These are phyloP conservation scores for Alectoris magna DNA, from an alignment of 2,797 vertebrate species.

Conservation along the genomic window DNA sequence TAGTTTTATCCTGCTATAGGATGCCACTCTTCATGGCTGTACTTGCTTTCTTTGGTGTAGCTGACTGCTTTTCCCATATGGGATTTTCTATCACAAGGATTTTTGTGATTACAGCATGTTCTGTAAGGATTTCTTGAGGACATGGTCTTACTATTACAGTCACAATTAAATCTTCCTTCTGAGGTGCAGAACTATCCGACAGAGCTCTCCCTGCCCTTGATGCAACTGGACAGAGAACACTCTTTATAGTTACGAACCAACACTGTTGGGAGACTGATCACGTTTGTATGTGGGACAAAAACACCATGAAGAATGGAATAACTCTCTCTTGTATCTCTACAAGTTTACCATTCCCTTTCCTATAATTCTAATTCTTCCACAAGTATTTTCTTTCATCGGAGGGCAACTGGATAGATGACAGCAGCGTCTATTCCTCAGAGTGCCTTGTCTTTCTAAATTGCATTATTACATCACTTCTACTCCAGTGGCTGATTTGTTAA, in stretches of 20 bases:
- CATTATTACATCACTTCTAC: fast-evolving
- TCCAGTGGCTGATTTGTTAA: not conserved
- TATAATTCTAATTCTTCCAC: not conserved
- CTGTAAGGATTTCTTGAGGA: not conserved
- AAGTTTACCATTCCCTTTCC: fast-evolving
- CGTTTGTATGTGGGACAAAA: not conserved
- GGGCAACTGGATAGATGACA: not conserved
- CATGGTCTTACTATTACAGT: not conserved
- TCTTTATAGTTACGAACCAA: not conserved
- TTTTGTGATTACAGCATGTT: not conserved
- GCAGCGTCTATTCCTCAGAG: not conserved
- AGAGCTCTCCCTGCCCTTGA: not conserved
- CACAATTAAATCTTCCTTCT: not conserved
- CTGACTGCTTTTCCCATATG: not conserved
- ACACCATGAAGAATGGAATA: not conserved
- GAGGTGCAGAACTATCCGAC: not conserved
- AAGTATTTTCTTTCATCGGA: fast-evolving
- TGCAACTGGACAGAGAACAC: not conserved
- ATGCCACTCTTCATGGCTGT: not conserved
- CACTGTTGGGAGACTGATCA: not conserved
- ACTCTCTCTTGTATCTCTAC: not conserved
- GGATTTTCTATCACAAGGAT: not conserved
- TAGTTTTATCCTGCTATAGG: not conserved
- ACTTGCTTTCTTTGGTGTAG: not conserved
- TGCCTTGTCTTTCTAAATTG: not conserved